phyloP scores from a whole-genome alignment of 2,797 vertebrate species.

The Parauchenoglanis punctatus region DNA sequence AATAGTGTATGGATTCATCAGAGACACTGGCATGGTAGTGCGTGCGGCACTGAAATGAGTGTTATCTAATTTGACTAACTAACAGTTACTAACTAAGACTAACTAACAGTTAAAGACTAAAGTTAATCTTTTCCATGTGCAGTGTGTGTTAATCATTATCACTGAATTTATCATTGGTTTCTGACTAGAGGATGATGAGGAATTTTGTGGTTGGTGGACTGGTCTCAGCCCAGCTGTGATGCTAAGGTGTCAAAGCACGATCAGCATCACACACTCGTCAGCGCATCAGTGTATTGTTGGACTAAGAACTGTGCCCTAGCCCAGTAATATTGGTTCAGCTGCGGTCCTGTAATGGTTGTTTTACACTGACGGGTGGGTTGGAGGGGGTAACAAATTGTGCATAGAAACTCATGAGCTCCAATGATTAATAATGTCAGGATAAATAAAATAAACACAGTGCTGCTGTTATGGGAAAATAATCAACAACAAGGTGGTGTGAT shows the following conservation, averaged over 20 bases:
- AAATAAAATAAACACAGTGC: background rate
- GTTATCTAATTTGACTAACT: background rate
- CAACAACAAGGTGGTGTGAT: background rate
- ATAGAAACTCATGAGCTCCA: background rate
- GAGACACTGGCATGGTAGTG: background rate
- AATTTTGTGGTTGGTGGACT: conserved; percentile 4
- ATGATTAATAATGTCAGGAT: background rate
- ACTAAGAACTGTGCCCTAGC: background rate
- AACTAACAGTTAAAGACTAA: background rate
- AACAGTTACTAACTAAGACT: background rate
- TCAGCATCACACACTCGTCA: background rate
- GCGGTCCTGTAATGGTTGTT: background rate
- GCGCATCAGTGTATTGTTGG: background rate
- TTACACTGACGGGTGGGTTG: background rate
- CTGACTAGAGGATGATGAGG: background rate
- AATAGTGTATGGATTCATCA: background rate
- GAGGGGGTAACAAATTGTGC: background rate
- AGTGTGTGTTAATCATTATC: conserved; percentile 1
- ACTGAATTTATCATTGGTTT: background rate
- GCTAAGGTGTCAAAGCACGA: background rate
- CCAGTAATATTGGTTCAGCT: conserved; percentile 3
- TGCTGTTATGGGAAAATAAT: background rate
- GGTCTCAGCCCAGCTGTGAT: background rate
- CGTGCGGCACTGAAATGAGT: background rate
- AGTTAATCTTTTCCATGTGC: background rate